Evolutionary conservation across 2,797 vertebrate genomes (phyloP), one percentile per base, ranked within the genome.

Genomic region (Cirrhinus molitorella): DNA sequence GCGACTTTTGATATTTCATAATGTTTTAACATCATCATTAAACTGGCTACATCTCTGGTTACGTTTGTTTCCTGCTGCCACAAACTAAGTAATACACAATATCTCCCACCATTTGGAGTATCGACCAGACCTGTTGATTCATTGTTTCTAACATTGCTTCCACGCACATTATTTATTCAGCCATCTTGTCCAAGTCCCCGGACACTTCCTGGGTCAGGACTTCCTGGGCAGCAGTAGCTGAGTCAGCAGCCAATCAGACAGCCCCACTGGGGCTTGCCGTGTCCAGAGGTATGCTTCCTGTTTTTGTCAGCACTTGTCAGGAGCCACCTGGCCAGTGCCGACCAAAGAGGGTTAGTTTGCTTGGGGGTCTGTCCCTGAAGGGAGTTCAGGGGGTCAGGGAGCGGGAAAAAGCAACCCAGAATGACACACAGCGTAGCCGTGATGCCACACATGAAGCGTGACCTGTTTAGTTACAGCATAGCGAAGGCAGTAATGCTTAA

Each of bases 251-350:
- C 85, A 84, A 87, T 87, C 88, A 87, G 79, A 76, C 71, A 73
- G 78, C 71, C 83, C 85, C 61, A 57, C 76, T 84, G 80, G 84
- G 79, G 79, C 83, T 85, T 63, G 81, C 84, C 63, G 16, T 78
- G 87, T 82, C 79, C 85, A 87, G 84, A 76, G 83, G 65, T 53
- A 74, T 66, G 80, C 85, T 70, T 89, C 86, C 85, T 88, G 86
- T 87, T 88, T 87, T 88, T 88, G 86, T 88, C 87, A 88, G 80
- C 0, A 67, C 72, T 85, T 89, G 88, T 89, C 89, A 90, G 85
- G 51, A 85, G 89, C 88, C 87, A 88, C 89, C 89, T 87, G 87
- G 82, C 85, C 87, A 83, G 68, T 82, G 63, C 79, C 10, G 80
- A 80, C 84, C 14, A 51, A 74, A 85, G 71, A 83, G 37, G 86